Conservation (phyloP, 1,140 invertebrate genomes). For the Sitophilus oryzae region DNA sequence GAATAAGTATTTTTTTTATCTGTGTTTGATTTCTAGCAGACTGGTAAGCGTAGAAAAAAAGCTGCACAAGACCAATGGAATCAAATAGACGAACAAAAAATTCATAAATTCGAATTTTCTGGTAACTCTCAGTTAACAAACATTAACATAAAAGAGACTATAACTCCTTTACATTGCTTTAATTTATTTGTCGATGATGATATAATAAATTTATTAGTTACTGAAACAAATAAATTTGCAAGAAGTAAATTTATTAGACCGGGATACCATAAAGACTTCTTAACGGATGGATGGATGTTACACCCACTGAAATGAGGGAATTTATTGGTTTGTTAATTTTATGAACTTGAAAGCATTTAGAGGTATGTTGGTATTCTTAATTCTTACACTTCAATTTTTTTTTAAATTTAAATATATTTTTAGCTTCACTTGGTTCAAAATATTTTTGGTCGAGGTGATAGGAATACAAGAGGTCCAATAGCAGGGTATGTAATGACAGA, state of each 20-base stretch:
- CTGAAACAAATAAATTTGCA: slow-evolving; percentile 16
- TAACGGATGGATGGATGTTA: slow-evolving; percentile 19
- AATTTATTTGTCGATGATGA: slow-evolving; percentile 14
- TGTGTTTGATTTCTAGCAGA: too few species aligned
- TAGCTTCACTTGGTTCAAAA: too few species aligned
- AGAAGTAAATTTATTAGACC: slow-evolving; percentile 8
- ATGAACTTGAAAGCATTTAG: neutral
- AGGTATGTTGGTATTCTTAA: too few species aligned
- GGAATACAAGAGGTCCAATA: neutral
- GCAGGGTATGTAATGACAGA: neutral
- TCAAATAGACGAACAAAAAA: too few species aligned
- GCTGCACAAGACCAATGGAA: too few species aligned
- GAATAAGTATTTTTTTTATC: too few species aligned
- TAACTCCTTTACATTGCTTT: slow-evolving; percentile 8
- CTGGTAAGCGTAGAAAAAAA: too few species aligned
- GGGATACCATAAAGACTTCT: slow-evolving; percentile 16
- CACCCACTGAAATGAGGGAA: slow-evolving; percentile 13
- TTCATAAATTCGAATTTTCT: too few species aligned
- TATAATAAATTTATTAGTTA: slow-evolving; percentile 15
- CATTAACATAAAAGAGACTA: neutral
- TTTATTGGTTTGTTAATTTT: slow-evolving; percentile 1
- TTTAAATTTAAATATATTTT: too few species aligned
- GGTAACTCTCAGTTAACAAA: too few species aligned
- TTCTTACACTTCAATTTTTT: too few species aligned
- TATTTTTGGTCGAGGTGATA: neutral